Conservation (phyloP, 2,113 vertebrate genomes). For the Shinisaurus crocodilurus region DNA sequence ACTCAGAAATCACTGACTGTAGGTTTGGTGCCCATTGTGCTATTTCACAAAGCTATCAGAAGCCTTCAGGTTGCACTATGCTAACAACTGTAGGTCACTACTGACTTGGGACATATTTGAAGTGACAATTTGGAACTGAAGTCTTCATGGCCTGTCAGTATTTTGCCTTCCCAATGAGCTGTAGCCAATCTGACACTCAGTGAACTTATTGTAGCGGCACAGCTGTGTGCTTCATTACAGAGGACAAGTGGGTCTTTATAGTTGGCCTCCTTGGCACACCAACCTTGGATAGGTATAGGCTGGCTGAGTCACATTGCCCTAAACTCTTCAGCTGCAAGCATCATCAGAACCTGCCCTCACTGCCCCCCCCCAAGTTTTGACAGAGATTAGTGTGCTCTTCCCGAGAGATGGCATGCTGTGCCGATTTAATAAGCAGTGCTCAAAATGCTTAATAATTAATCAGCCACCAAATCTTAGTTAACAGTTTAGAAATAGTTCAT, state of each 20-base stretch:
- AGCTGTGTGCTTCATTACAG: background rate
- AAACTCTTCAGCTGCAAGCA: background rate
- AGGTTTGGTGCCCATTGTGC: background rate
- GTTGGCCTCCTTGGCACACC: background rate
- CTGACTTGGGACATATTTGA: slow-evolving; percentile 1
- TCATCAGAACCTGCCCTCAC: background rate
- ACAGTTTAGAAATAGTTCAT: slow-evolving; percentile 5
- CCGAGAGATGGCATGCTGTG: background rate
- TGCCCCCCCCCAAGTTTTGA: background rate
- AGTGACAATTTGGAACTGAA: slow-evolving; percentile 6
- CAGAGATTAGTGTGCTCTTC: background rate
- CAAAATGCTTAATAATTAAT: slow-evolving; percentile 31
- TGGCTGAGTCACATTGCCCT: background rate
- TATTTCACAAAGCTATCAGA: background rate
- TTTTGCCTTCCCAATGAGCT: background rate
- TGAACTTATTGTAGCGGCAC: background rate
- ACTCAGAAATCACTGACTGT: background rate
- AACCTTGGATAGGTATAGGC: background rate
- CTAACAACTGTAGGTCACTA: background rate
- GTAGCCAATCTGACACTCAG: background rate
- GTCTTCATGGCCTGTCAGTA: background rate
- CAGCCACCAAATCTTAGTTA: slow-evolving; percentile 8
- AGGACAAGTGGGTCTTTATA: slow-evolving; percentile 4
- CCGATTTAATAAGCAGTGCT: background rate
- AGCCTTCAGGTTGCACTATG: background rate